Evolutionary conservation across 2,888 invertebrate genomes (phyloP), one percentile per base, ranked within the genome.

Genomic region (Orthosia cruda): DNA sequence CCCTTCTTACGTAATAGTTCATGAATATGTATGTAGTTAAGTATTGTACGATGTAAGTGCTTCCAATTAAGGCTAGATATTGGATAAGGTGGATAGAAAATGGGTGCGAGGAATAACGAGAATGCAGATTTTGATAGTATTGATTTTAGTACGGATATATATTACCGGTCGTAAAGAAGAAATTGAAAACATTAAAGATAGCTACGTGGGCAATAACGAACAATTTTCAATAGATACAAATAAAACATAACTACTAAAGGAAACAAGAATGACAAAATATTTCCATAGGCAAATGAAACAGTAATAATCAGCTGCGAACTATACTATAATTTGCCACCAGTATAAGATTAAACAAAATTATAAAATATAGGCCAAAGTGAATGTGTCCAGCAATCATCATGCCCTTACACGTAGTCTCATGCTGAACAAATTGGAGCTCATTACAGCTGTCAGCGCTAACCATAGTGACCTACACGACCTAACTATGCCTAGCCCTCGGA

Each of bases 401-500:
- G 75, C 47, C 69, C 71, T 64, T 69, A 72, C 74, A 62, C 16
- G 66, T 71, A 55, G 32, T 20, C 69, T 20, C 83, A 68, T 50
- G 61, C 57, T 61, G 70, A 58, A 61, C 77, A 77, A 81, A 84
- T 85, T 81, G 84, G 72, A 77, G 69, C 62, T 84, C 84, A 80
- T 84, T 84, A 77, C 47, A 59, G 45, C 64, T 76, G 77, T 77
- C 77, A 74, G 78, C 59, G 26, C 55, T 63, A 71, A 68, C 62
- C 61, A 52, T 50, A 55, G 59, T 86, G 87, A 84, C 81, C 84
- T 84, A 80, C 64, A 69, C 64, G 84, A 83, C 73, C 84, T 68
- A 73, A 23, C 76, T 81, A 50, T 47, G 50, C 15, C 67, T 68
- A 77, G 55, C 63, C 71, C 74, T 80, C 59, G 71, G 74, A 77